A percentile compares a stretch with the other conserved stretches of the same genome.
phyloP scores from a whole-genome alignment of 2,888 invertebrate species.

The Boloria euphrosyne region DNA sequence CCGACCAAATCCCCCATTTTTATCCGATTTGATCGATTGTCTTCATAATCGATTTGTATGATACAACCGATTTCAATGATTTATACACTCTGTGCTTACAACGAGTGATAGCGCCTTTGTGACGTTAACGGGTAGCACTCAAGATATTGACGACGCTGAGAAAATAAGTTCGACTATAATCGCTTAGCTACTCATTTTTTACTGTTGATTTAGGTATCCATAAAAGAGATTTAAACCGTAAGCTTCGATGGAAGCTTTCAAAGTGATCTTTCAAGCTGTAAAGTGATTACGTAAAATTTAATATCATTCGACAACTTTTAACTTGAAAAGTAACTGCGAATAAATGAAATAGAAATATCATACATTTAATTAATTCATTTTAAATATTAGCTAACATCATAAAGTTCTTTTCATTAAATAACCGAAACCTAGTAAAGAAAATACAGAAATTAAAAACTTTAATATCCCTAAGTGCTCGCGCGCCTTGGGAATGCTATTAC shows the following conservation, averaged over 20 bases:
- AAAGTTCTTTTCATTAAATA: no score
- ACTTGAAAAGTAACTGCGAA: not conserved
- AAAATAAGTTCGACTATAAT: slow-evolving; percentile 63
- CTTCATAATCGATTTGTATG: slow-evolving; percentile 59
- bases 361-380: not conserved
- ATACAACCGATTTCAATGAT: slow-evolving; percentile 62
- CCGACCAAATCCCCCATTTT: slow-evolving; percentile 44
- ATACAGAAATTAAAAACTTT: slow-evolving; percentile 9
- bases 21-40: slow-evolving; percentile 59
- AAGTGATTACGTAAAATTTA: slow-evolving; percentile 5
- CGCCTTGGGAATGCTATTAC: slow-evolving; percentile 33
- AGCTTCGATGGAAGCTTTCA: slow-evolving; percentile 11
- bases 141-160: slow-evolving; percentile 56
- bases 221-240: slow-evolving; percentile 21
- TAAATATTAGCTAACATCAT: no score
- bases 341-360: no score
- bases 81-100: slow-evolving; percentile 66
- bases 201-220: slow-evolving; percentile 9
- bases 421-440: not conserved
- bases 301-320: not conserved
- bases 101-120: slow-evolving; percentile 62
- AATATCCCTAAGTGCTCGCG: slow-evolving; percentile 27
- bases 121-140: slow-evolving; percentile 51
- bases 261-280: no score
- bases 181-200: slow-evolving; percentile 33